Conservation (phyloP, 2,113 vertebrate species). For the Bubo scandiacus region DNA sequence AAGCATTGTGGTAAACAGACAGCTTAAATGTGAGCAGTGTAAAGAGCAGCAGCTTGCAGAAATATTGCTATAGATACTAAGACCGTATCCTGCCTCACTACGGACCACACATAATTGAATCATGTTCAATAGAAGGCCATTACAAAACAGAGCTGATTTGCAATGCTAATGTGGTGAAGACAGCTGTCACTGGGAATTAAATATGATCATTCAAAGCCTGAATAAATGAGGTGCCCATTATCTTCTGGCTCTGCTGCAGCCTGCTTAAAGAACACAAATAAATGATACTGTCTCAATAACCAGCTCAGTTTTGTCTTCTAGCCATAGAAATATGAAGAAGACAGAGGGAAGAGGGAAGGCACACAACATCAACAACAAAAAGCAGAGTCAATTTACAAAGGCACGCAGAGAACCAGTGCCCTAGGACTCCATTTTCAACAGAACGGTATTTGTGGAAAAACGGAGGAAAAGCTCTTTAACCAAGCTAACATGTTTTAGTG, state of each 20-base stretch:
- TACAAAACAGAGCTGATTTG: constrained; percentile 83
- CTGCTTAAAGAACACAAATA: constrained; percentile 82
- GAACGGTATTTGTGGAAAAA: constrained; percentile 47
- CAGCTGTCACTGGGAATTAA: constrained; percentile 86
- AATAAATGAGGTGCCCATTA: constrained; percentile 86
- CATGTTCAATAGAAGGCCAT: constrained; percentile 83
- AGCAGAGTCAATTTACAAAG: constrained; percentile 66
- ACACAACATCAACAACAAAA: constrained; percentile 59
- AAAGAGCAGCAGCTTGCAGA: constrained; percentile 83
- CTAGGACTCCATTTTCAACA: constrained; percentile 38
- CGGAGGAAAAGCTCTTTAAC: constrained; percentile 52
- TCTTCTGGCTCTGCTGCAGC: constrained; percentile 82
- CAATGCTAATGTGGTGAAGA: constrained; percentile 83
- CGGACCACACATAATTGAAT: constrained; percentile 83
- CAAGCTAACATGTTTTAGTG: constrained; percentile 33
- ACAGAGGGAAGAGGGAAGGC: constrained; percentile 59
- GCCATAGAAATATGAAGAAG: constrained; percentile 73
- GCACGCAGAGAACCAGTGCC: constrained; percentile 41
- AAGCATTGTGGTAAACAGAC: constrained; percentile 79
- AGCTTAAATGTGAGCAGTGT: constrained; percentile 81
- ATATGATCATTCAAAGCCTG: constrained; percentile 84
- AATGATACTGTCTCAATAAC: constrained; percentile 79
- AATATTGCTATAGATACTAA: constrained; percentile 82
- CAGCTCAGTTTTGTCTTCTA: constrained; percentile 78
- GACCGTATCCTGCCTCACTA: constrained; percentile 73